phyloP scores from a whole-genome alignment of 2,113 vertebrate species.

The Heterochromis multidens region DNA sequence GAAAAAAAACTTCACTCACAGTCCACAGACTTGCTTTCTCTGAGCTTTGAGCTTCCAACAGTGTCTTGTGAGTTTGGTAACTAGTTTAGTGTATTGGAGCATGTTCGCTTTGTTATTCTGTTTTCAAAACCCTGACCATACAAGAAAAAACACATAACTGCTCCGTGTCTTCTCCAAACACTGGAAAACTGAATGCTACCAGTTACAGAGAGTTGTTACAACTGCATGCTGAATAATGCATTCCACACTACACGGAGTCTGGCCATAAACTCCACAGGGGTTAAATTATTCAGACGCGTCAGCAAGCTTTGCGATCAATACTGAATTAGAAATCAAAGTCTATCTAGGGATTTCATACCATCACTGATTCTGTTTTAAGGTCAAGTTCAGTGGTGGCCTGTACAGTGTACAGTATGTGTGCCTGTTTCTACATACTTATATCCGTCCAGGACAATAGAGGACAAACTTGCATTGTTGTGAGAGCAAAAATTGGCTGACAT shows the following conservation, averaged over 20 bases:
- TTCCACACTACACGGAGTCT: neutral
- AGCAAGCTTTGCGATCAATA: slow-evolving; percentile 26
- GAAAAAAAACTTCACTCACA: neutral
- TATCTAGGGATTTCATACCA: slow-evolving; percentile 21
- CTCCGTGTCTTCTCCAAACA: neutral
- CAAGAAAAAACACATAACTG: neutral
- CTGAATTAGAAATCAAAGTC: slow-evolving; percentile 58
- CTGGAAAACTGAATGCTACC: neutral
- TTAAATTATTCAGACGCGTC: slow-evolving; percentile 54
- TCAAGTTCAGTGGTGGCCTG: slow-evolving; percentile 4
- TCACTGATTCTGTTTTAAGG: slow-evolving; percentile 35
- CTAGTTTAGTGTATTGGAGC: neutral
- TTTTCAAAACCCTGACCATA: neutral
- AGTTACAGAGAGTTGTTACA: neutral
- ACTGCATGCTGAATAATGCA: neutral
- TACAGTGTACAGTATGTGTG: neutral
- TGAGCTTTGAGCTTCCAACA: neutral
- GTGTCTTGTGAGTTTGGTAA: neutral
- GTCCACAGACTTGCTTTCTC: neutral
- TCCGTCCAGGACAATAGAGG: slow-evolving; percentile 23
- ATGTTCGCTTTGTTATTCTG: neutral
- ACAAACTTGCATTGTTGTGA: slow-evolving; percentile 30
- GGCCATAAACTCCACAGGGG: neutral
- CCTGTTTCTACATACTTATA: neutral
- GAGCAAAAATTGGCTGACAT: slow-evolving; percentile 29